Evolutionary conservation across 2,797 vertebrate genomes (phyloP).

Genomic region (Atherinosoma microstoma): DNA sequence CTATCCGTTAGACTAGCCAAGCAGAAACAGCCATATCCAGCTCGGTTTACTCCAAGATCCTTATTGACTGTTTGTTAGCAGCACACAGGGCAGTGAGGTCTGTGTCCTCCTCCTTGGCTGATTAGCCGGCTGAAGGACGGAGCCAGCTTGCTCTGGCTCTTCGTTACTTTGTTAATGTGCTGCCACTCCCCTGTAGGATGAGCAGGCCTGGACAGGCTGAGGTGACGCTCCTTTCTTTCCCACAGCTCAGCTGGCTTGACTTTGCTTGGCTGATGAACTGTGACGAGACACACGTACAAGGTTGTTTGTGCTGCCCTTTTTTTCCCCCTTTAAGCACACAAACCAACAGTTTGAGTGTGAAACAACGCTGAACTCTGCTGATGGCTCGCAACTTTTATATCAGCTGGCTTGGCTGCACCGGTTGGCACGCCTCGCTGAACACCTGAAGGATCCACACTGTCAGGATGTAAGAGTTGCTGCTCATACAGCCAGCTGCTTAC

Average conservation of each 20-base stretch:
- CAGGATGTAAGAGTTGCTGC: constrained; percentile 45
- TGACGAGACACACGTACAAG: constrained; percentile 76
- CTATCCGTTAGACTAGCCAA: constrained; percentile 62
- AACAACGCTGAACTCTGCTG: constrained; percentile 64
- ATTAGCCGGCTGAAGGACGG: constrained; percentile 76
- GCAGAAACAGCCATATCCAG: constrained; percentile 68
- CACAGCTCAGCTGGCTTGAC: constrained; percentile 67
- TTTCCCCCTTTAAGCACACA: neutral
- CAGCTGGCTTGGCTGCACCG: constrained; percentile 56
- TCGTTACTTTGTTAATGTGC: constrained; percentile 57
- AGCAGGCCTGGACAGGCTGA: constrained; percentile 70
- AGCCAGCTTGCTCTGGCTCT: constrained; percentile 20
- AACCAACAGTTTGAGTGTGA: constrained; percentile 59
- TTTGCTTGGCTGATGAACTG: constrained; percentile 77
- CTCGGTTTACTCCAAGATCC: constrained; percentile 51
- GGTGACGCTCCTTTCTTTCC: constrained; percentile 65
- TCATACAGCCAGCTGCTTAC: constrained; percentile 66
- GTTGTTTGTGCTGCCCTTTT: constrained; percentile 65
- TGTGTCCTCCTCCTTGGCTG: constrained; percentile 57
- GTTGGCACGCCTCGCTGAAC: constrained; percentile 62
- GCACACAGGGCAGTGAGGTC: constrained; percentile 43
- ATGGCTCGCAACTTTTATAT: constrained; percentile 69
- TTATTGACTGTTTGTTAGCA: constrained; percentile 68
- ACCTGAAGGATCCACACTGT: constrained; percentile 72
- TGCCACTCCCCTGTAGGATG: constrained; percentile 68